Evolutionary conservation across 2,797 vertebrate species (phyloP), one percentile per base, ranked within the genome.

Genomic region (Pseudotriccus pelzelni): DNA sequence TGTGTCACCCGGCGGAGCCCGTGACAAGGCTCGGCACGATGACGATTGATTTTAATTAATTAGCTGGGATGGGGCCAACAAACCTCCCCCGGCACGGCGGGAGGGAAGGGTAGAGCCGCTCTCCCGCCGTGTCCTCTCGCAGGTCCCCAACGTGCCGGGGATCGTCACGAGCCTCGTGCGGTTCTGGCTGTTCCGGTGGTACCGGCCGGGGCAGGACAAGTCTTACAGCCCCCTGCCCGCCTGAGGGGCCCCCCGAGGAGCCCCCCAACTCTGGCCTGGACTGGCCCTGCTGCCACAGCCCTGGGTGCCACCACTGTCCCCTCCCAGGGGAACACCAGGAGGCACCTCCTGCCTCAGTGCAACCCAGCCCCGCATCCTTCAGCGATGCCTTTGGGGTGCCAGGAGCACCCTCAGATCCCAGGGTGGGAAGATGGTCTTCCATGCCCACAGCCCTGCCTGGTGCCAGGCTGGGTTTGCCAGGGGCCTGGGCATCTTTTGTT

Each of bases 81-180:
- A 84, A 79, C 43, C 79, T 82, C 87, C 72, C 64, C 58, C 4
- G 3, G 91, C 84, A 73, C 49, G 19, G 5, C 9, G 5, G 25
- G 47, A 82, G 59, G 72, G 75, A 23, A 7, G 43, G 49, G 69
- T 56, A 47, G 68, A 84, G 19, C 32, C 14, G 20, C 60, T 44
- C 28, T 36, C 20, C 53, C 50, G 1, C 17, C 16, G 0, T 66
- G 23, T 89, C 50, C 58, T 62, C 64, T 32, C 43, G 19, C 97
- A 99, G 99, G 98, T 99, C 67, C 99, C 99, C 22, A 99, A 99
- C 78, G 78, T 98, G 9, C 99, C 99, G 0, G 99, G 99, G 27
- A 98, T 99, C 8, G 4, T 98, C 84, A 99, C 99, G 95, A 99
- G 99, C 84, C 37, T 98, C 23, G 83, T 99, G 77, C 97, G 99